These are phyloP conservation scores for Axinella damicornis DNA, from an alignment of 37 sponge, comb jelly and placozoan species.

Conservation along the genomic window DNA sequence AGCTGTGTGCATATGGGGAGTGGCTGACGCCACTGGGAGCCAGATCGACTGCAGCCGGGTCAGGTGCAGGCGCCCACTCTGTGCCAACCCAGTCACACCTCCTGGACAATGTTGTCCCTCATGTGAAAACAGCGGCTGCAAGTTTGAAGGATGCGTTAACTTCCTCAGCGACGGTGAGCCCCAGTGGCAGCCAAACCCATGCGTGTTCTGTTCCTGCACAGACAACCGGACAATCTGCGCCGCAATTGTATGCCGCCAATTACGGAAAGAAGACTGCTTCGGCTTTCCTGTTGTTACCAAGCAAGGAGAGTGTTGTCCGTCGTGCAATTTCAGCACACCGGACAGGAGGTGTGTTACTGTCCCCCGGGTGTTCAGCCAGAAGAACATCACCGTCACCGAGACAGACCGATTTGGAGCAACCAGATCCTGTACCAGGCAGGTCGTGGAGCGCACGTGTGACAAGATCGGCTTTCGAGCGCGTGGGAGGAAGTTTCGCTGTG, in stretches of 20 bases:
- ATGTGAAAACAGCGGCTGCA: slow-evolving; percentile 42
- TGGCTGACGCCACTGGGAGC: no score
- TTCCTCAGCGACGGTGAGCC: slow-evolving; percentile 2
- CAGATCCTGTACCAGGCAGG: neutral
- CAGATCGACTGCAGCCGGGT: slow-evolving; percentile 39
- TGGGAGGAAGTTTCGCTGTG: slow-evolving; percentile 41
- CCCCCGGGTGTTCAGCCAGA: neutral
- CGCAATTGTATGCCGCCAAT: neutral
- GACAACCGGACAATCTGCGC: slow-evolving; percentile 6
- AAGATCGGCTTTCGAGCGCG: slow-evolving; percentile 16
- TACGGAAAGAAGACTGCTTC: slow-evolving; percentile 22
- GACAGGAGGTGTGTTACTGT: slow-evolving; percentile 1
- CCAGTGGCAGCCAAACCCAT: slow-evolving; percentile 23
- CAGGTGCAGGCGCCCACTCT: slow-evolving; percentile 20
- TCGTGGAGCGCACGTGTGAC: slow-evolving; percentile 15
- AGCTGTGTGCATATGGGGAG: no score
- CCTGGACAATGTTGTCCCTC: slow-evolving; percentile 55
- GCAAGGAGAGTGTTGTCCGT: slow-evolving; percentile 45
- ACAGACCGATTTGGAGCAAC: neutral
- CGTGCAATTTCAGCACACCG: slow-evolving; percentile 23
- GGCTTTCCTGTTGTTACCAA: slow-evolving; percentile 30
- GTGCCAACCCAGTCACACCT: slow-evolving; percentile 45
- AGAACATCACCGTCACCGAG: slow-evolving; percentile 31
- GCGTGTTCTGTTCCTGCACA: slow-evolving; percentile 21
- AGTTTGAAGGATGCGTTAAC: slow-evolving; percentile 45